Evolutionary conservation across 2,797 vertebrate species (phyloP), one percentile per base, ranked within the genome.

Genomic region (Lepidocolaptes lacrymiger): DNA sequence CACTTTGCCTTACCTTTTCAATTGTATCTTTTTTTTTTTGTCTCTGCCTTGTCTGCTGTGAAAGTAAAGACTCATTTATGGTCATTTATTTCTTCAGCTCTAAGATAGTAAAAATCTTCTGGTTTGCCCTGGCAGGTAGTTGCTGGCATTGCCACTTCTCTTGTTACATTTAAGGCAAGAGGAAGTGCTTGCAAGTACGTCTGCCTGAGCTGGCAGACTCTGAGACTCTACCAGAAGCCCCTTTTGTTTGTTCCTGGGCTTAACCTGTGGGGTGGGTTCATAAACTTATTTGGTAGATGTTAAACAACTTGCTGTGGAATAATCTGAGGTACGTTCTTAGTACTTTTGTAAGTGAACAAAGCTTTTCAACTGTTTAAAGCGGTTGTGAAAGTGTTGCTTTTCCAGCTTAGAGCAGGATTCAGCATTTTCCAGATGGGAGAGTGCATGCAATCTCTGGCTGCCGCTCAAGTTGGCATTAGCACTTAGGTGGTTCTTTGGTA

Each of bases 51-150:
- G 7, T 55, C 19, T 81, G 21, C n/a, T 7, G 0, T 14, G 46
- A 48, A 75, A 72, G 58, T 48, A 82, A 72, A 28, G 39, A 3
- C 23, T 88, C 0, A 0, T 46, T 23, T 68, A 8, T 52, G 19
- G 4, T 75, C 4, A 46, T 91, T 64, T 66, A 22, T 79, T 80
- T 83, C 61, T 64, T 86, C 58, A 89, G 15, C 77, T 85, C 30
- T 30, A 37, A 51, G 24, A 58, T 3, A 62, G 21, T 68, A 32
- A 39, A 43, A 62, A 28, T 68, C n/a, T 51, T 72, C 13, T 3
- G 2, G 2, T 81, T 51, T 72, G 27, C 41, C 75, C 7, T 39
- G 27, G 37, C 1, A 11, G 43, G 8, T 82, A 46, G 8, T 62
- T 92, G 27, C 41, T 92, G 58, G 14, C 34, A 12, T 62, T 78